Base-by-base conservation (phyloP, 2,888 invertebrate genomes). In the Proisotoma minuta region DNA sequence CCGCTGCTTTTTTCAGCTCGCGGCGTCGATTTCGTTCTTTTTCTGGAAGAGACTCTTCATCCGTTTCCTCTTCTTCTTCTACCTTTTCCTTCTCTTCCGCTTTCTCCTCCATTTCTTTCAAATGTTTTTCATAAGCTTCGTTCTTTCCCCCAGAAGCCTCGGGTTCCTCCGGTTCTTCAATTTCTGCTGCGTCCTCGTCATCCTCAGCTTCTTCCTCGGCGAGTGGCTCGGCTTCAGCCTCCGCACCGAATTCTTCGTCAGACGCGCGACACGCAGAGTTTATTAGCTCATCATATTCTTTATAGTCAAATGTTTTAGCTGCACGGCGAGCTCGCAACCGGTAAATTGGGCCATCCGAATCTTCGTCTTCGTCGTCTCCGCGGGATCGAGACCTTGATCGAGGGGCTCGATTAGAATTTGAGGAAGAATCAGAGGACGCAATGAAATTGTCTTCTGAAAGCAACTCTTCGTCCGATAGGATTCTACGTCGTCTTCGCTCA, bases 251-350 rank as follows among this genome's bases (percentile, higher is more conserved):
- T 26, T 69, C 69, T n/a, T 69, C 69, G 26, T 69, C 69, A 26
- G 58, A 52, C 12, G 59, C 85, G 79, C 86, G 85, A 71, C 92
- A 87, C 10, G 97, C 97, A 43, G 91, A 91, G 77, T 92, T 90
- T 73, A 98, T 97, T 77, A 97, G 84, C 28, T 95, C 89, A 77
- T 98, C 98, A 79, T 91, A 98, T 78, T 97, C 96, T 76, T 91
- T 89, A 73, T 94, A 88, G 77, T 88, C 91, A 60, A 91, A 87
- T 23, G 77, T 74, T 70, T 88, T 88, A 49, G 89, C 85, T 75
- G 87, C 86, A 0, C 87, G 81, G 20, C 94, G 84, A 74, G 90
- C 87, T 20, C 95, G 83, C 73, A 93, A 80, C 63, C 93, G 87
- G 79, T 92, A 92, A 73, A 91, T 88, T 12, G 89, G 91, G 72